Percentiles rank a stretch among this genome's conserved stretches.
Conservation (phyloP, 2,888 invertebrate species). For the Dicranocentrus wangi region DNA sequence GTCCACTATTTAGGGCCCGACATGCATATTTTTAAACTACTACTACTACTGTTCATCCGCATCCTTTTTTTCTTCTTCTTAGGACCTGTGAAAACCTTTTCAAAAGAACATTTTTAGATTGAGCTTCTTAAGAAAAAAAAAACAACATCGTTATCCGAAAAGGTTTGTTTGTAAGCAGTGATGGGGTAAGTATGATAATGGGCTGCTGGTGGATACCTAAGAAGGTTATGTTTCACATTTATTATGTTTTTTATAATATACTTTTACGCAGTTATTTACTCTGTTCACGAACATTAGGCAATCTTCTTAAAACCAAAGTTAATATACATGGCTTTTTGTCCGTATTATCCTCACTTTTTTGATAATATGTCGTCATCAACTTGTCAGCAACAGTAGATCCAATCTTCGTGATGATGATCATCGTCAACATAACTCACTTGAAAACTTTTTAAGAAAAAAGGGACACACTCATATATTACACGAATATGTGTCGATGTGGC, state of each 20-base stretch:
- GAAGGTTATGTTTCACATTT: not conserved
- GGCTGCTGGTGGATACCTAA: slow-evolving; percentile 10
- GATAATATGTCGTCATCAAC: slow-evolving; percentile 52
- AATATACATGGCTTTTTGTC: slow-evolving; percentile 13
- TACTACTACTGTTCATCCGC: not conserved
- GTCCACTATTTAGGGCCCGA: not conserved
- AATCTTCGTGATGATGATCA: slow-evolving; percentile 35
- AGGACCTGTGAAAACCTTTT: slow-evolving; percentile 8
- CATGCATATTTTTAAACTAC: not conserved
- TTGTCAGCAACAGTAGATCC: slow-evolving; percentile 38
- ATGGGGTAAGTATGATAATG: not conserved
- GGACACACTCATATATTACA: slow-evolving; percentile 16
- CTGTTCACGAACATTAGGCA: slow-evolving; percentile 24
- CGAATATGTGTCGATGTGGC: not conserved
- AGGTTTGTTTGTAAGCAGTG: not conserved
- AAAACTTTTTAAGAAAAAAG: slow-evolving; percentile 36
- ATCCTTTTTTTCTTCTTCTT: not conserved
- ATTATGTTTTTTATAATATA: no score
- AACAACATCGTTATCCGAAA: not conserved
- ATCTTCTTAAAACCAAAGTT: slow-evolving; percentile 43
- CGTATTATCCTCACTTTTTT: slow-evolving; percentile 16
- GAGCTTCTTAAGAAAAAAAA: slow-evolving; percentile 13
- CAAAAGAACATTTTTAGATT: not conserved
- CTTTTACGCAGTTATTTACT: slow-evolving; percentile 8
- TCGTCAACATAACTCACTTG: slow-evolving; percentile 32